Conservation (phyloP, 2,113 vertebrate species). For the Cricetomys ansorgei region DNA sequence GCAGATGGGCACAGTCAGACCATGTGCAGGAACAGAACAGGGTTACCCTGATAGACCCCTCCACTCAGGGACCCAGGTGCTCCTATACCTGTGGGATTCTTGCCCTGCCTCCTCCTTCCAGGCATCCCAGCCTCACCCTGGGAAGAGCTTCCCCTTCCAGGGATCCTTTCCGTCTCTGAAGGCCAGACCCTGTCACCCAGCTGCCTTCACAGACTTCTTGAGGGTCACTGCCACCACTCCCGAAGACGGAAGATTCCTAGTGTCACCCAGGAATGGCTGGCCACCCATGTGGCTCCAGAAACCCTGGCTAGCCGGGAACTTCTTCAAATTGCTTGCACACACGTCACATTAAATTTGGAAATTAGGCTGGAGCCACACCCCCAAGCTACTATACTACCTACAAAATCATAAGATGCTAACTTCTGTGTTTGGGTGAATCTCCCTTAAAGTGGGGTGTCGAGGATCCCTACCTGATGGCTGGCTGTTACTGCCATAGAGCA, state of each 20-base stretch:
- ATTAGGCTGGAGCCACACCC: neutral
- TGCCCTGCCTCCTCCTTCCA: neutral
- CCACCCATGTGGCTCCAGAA: neutral
- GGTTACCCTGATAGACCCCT: neutral
- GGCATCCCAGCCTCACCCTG: neutral
- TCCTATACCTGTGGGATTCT: neutral
- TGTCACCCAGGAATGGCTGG: fast-evolving
- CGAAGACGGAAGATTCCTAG: neutral
- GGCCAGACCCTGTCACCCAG: neutral
- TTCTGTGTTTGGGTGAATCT: neutral
- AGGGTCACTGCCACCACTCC: neutral
- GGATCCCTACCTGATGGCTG: fast-evolving
- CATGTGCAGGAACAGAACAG: neutral
- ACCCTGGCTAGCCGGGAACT: neutral
- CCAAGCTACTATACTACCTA: neutral
- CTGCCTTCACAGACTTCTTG: neutral
- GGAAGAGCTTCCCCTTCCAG: neutral
- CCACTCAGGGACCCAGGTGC: no score
- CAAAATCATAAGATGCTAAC: neutral
- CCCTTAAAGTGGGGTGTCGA: no score
- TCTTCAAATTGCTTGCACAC: neutral
- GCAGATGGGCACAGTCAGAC: neutral
- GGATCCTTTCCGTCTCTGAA: no score
- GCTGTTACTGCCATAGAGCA: fast-evolving
- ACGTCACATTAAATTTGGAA: neutral